Evolutionary conservation across 2,888 invertebrate genomes (phyloP).

Genomic region (Hermaeophaga mercurialis): DNA sequence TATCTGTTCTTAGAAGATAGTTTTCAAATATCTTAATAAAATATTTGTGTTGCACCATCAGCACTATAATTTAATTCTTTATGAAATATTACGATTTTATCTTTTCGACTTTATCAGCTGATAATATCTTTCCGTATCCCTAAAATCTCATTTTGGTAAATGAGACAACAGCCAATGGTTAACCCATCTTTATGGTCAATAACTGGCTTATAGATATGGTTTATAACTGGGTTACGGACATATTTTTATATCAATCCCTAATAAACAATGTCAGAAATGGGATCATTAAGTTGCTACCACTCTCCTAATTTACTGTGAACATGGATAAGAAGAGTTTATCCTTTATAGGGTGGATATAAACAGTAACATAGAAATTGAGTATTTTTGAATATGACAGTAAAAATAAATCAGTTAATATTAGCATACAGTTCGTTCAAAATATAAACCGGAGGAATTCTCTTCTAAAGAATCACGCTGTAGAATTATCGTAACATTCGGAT

Average conservation of each 20-base stretch:
- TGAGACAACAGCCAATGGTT: conserved; percentile 11
- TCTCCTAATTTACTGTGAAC: neutral
- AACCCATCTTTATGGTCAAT: conserved; percentile 12
- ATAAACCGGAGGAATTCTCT: no score
- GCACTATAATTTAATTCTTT: neutral
- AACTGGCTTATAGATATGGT: conserved; percentile 5
- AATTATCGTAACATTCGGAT: no score
- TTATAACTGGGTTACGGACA: conserved; percentile 7
- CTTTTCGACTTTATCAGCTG: neutral
- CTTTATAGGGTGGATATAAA: neutral
- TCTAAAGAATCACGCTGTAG: no score
- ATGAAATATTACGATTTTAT: neutral
- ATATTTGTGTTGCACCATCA: no score
- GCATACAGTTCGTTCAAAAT: no score
- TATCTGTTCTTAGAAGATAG: no score
- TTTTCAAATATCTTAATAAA: no score
- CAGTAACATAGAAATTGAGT: no score
- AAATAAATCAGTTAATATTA: no score
- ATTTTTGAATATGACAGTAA: no score
- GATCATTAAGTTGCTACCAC: neutral
- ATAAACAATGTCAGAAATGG: neutral
- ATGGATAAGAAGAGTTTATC: neutral
- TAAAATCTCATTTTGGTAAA: conserved; percentile 7
- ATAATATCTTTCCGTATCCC: neutral
- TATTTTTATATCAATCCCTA: neutral